Evolutionary conservation across 2,888 invertebrate genomes (phyloP).

Genomic region (Eurytoma californica): DNA sequence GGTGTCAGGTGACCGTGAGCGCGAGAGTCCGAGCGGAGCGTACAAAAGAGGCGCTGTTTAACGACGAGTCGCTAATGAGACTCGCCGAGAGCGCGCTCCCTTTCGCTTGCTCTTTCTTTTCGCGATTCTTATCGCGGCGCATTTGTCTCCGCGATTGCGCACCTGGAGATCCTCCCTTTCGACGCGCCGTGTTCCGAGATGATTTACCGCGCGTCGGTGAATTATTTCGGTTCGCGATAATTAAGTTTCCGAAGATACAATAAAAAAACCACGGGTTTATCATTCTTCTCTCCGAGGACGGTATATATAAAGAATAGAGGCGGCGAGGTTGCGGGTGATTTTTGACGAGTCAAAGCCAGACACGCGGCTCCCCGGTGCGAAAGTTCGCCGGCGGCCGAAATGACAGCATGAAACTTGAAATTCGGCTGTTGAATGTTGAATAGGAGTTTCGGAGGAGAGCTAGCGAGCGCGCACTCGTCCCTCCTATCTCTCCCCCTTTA

Average conservation of each 20-base stretch:
- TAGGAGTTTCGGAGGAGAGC: neutral
- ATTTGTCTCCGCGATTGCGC: constrained; percentile 9
- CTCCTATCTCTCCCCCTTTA: constrained; percentile 1
- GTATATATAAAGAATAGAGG: too few relatives aligned
- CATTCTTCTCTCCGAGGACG: too few relatives aligned
- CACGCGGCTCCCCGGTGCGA: neutral
- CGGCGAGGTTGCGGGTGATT: neutral
- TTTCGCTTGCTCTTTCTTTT: neutral
- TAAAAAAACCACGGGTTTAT: too few relatives aligned
- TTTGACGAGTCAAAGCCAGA: neutral
- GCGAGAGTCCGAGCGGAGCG: constrained; percentile 3
- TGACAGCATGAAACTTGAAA: constrained; percentile 45
- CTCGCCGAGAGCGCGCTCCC: constrained; percentile 5
- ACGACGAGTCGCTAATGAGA: constrained; percentile 51
- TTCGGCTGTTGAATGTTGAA: constrained; percentile 45
- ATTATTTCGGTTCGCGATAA: neutral
- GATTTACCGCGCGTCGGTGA: neutral
- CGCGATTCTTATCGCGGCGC: constrained; percentile 30
- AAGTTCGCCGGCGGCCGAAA: constrained; percentile 17
- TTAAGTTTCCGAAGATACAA: too few relatives aligned
- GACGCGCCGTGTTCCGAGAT: neutral
- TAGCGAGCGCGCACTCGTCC: neutral
- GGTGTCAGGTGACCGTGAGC: constrained; percentile 31
- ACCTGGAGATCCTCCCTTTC: neutral
- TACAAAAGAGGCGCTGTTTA: constrained; percentile 19